phyloP scores from a whole-genome alignment of 2,113 vertebrate species.

The Urocitellus parryii region DNA sequence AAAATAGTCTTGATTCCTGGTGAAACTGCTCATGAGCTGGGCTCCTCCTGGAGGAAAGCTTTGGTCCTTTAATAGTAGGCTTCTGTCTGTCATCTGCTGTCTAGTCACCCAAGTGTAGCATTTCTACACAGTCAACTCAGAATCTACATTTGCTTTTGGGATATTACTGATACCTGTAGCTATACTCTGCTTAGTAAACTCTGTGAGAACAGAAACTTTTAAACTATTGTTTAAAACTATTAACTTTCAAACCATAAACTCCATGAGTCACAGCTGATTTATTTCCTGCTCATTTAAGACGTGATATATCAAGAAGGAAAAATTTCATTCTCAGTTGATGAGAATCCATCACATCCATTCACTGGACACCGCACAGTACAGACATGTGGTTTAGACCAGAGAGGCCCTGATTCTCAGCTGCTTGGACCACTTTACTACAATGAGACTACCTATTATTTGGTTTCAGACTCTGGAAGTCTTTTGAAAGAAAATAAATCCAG shows the following conservation, averaged over 20 bases:
- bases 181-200: background rate
- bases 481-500: background rate
- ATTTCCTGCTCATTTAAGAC: background rate
- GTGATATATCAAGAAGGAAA: background rate
- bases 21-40: background rate
- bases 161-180: background rate
- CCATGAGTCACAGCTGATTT: background rate
- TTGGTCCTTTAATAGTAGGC: background rate
- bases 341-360: no score
- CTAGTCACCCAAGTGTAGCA: background rate
- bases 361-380: accelerated
- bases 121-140: background rate
- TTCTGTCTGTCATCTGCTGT: no score
- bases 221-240: background rate
- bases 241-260: background rate
- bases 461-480: background rate
- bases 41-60: background rate
- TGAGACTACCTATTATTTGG: background rate
- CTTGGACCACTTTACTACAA: background rate
- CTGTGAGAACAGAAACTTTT: background rate
- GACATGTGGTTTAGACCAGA: accelerated
- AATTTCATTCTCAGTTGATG: background rate
- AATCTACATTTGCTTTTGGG: background rate
- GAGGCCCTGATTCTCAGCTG: background rate
- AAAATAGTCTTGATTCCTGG: background rate